Base-by-base conservation (phyloP, 2,888 invertebrate species). In the Cephonodes hylas region DNA sequence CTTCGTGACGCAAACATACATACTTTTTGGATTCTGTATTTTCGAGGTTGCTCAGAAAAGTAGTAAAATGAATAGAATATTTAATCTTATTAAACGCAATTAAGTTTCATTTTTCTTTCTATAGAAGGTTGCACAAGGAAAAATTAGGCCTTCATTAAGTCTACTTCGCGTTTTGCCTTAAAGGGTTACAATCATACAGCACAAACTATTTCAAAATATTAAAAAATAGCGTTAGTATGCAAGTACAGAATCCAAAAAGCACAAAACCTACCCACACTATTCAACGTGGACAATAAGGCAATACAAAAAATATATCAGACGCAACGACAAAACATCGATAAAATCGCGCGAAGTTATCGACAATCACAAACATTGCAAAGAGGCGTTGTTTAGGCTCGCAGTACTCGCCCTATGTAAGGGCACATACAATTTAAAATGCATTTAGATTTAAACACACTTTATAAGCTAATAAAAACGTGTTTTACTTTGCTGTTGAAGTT, bases 1-100 rank as follows among this genome's bases (percentile, higher is more conserved):
- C 61, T 72, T 65, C 65, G 67, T 74, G 68, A 68, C 70, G 63
- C 66, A 58, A 65, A 13, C 25, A 62, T 66, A 13, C 25, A 62
- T 66, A 62, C 27, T 31, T 53, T 31, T 53, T 53, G 31, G 53
- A 53, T 31, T 15, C 18, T 53, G 8, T 53, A 53, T 8, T 5
- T 10, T 34, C 10, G 0, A 34, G 8, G 13, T 13, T 34, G 13
- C 13, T 13, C 10, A 13, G 1, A 8, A 8, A 3, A 8, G 3
- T 5, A 4, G n/a, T 4, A 38, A 3, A 13, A n/a, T n/a, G 3
- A 8, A 8, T n/a, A 10, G n/a, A n/a, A n/a, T n/a, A n/a, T n/a
- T n/a, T n/a, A n/a, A n/a, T n/a, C n/a, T n/a, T n/a, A n/a, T n/a
- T n/a, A n/a, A n/a, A n/a, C n/a, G n/a, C n/a, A n/a, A n/a, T n/a